Base-by-base conservation (phyloP, 2,888 invertebrate species). In the Laothoe populi region DNA sequence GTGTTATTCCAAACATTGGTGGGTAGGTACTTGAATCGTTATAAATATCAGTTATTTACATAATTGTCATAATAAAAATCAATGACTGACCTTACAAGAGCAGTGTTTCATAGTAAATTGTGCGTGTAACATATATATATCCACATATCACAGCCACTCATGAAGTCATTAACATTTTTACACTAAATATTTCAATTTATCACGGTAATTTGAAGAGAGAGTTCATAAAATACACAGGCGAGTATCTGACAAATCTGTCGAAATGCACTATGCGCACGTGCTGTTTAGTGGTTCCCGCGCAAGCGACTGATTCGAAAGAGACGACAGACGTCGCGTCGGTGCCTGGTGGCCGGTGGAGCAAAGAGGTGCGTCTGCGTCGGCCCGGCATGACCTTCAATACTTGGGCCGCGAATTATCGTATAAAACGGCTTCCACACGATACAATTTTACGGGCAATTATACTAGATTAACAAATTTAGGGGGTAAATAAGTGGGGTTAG, bases 301-400 rank as follows among this genome's bases (percentile, higher is more conserved):
- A 72, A 67, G 81, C 82, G 82, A 87, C 87, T 84, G 86, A 78
- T 68, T 74, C 60, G 69, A 71, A 69, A 70, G 64, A 59, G 59
- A 44, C 59, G 53, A 19, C 44, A 64, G 49, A 64, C 64, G 67
- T 63, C 26, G 5, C 31, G 8, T 1, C 7, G 1, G 7, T 31
- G 7, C 5, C 31, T n/a, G n/a, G n/a, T n/a, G 10, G 45, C 35
- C 35, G 40, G 57, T 58, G 23, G 23, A 8, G 42, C 24, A 23
- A n/a, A 69, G 75, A 80, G 79, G 78, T 79, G 76, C 77, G 78
- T 72, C 67, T 65, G 78, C 71, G 65, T 69, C 40, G 61, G 57
- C 57, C 57, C 62, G 16, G 62, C 48, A 66, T 70, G 77, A 75
- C 81, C 81, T 81, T 80, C 77, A 70, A 65, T 71, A 53, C 68